These are phyloP conservation scores for Pachymerium ferrugineum DNA, from an alignment of 2,888 invertebrate species.

Conservation along the genomic window DNA sequence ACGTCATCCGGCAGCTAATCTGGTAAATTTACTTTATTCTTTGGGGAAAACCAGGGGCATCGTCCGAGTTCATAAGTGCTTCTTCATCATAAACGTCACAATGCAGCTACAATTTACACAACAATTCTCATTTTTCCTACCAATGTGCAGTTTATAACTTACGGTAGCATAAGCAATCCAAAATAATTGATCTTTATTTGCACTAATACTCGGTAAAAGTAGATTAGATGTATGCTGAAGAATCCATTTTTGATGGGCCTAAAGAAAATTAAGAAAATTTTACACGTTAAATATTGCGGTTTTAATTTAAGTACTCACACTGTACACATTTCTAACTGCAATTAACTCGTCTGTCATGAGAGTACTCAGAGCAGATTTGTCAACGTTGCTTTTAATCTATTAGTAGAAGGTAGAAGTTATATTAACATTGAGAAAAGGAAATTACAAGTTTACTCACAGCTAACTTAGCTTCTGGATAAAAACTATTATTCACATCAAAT, in stretches of 20 bases:
- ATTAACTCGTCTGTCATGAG: background rate
- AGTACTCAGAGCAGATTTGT: background rate
- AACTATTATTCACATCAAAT: background rate
- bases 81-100: background rate
- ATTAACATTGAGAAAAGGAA: too few species aligned
- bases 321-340: background rate
- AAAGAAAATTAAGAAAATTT: background rate
- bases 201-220: background rate
- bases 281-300: background rate
- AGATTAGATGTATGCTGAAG: background rate
- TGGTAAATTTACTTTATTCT: background rate
- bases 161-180: background rate
- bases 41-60: background rate
- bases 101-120: background rate
- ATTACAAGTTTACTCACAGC: background rate
- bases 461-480: constrained; percentile 7
- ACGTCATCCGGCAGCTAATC: background rate
- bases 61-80: background rate
- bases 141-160: too few species aligned
- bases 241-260: background rate
- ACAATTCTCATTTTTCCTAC: too few species aligned
- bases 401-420: too few species aligned
- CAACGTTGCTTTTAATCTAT: background rate
- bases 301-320: background rate
- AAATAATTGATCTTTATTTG: background rate